Evolutionary conservation across 2,888 invertebrate species (phyloP).

Genomic region (Melanostoma mellinum): DNA sequence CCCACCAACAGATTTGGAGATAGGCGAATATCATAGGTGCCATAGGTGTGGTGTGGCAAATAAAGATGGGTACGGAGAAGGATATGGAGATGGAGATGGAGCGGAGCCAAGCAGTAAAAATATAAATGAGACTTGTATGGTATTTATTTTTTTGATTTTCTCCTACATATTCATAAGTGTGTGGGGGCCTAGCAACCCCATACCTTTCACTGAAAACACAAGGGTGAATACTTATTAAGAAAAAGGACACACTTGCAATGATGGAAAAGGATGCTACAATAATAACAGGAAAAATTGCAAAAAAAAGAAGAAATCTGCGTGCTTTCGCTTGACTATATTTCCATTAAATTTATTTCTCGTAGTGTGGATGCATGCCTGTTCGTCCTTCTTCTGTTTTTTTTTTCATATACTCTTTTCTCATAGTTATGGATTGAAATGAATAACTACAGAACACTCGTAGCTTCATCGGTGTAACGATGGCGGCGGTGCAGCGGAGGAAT

Average conservation of each 20-base stretch:
- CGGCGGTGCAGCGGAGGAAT: neutral
- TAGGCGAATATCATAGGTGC: slow-evolving; percentile 37
- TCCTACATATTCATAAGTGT: slow-evolving; percentile 57
- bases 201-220: slow-evolving; percentile 28
- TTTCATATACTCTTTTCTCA: neutral
- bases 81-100: neutral
- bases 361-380: slow-evolving; percentile 43
- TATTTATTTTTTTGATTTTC: slow-evolving; percentile 54
- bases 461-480: slow-evolving; percentile 6
- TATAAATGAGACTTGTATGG: slow-evolving; percentile 42
- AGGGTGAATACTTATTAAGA: slow-evolving; percentile 70
- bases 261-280: slow-evolving; percentile 61
- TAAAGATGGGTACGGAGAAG: too few relatives aligned
- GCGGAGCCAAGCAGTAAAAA: slow-evolving; percentile 17
- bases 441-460: slow-evolving; percentile 37
- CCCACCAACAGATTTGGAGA: slow-evolving; percentile 21
- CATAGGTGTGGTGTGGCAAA: neutral
- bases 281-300: slow-evolving; percentile 54
- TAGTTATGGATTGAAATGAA: slow-evolving; percentile 64
- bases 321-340: slow-evolving; percentile 62
- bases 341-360: slow-evolving; percentile 68
- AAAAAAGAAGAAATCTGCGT: slow-evolving; percentile 44
- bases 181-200: neutral
- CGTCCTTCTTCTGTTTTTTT: slow-evolving; percentile 7
- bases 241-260: slow-evolving; percentile 69